These are phyloP conservation scores for Gallinago media DNA, from an alignment of 2,113 vertebrate species.

Conservation along the genomic window DNA sequence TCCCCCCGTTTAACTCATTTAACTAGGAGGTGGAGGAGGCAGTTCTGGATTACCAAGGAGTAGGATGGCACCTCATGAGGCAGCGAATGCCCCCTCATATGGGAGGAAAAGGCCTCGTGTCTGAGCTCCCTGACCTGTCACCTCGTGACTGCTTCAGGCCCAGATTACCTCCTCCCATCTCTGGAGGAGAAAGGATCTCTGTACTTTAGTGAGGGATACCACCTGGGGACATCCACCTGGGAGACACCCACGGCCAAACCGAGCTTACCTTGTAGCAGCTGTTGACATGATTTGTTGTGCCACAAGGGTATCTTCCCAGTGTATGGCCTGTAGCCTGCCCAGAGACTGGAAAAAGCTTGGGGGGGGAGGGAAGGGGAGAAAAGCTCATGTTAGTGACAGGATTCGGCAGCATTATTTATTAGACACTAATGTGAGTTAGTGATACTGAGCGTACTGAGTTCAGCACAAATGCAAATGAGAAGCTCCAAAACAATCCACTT, in stretches of 20 bases:
- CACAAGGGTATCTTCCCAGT: fast-evolving
- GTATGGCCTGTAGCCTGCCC: not conserved
- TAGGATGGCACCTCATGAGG: not conserved
- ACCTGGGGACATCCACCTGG: not conserved
- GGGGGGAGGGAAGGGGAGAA: not conserved
- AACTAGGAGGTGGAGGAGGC: not conserved
- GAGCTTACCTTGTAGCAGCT: not conserved
- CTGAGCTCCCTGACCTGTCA: not conserved
- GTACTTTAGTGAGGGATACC: not conserved
- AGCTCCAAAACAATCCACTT: not conserved
- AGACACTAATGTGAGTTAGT: not conserved
- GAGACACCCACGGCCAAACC: fast-evolving
- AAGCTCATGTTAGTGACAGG: not conserved
- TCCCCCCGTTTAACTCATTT: not conserved
- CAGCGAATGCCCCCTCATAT: not conserved
- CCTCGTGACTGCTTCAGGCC: not conserved
- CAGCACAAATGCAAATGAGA: not conserved
- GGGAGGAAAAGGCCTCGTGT: not conserved
- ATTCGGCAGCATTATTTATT: not conserved
- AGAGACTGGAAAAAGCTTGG: not conserved
- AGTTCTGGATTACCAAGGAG: not conserved
- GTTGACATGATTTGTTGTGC: not conserved
- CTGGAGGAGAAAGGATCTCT: not conserved
- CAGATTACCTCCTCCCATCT: not conserved
- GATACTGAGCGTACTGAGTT: not conserved